Conservation (phyloP, 2,113 vertebrate species). For the Chlamydotis undulata region DNA sequence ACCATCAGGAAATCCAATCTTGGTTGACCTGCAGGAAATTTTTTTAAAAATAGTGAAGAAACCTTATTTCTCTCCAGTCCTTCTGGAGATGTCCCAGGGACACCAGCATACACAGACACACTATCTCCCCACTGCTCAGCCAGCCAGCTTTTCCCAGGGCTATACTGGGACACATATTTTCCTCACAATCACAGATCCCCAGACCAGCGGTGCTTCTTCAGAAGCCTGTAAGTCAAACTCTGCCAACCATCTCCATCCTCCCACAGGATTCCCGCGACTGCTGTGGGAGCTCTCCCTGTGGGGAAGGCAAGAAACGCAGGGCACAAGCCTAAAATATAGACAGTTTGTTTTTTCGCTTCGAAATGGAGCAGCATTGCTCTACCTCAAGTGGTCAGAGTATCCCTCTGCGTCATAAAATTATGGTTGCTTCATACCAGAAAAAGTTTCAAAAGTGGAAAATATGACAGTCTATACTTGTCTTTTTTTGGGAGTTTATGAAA, state of each 20-base stretch:
- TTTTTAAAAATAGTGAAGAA: background rate
- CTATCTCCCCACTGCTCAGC: background rate
- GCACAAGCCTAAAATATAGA: background rate
- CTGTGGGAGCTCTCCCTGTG: background rate
- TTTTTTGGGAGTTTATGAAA: background rate
- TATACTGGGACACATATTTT: background rate
- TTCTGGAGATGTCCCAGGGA: background rate
- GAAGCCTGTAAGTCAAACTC: background rate
- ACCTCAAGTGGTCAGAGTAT: background rate
- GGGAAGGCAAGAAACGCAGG: background rate
- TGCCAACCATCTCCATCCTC: constrained; percentile 22
- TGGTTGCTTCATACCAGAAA: background rate
- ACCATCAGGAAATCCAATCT: background rate
- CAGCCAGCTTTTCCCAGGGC: background rate
- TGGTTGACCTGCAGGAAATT: background rate
- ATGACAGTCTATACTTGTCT: background rate
- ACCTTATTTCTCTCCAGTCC: background rate
- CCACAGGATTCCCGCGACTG: background rate
- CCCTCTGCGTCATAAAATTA: background rate
- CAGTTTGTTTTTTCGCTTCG: background rate
- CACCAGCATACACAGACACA: rapidly evolving
- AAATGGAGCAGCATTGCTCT: background rate
- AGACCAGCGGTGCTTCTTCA: background rate
- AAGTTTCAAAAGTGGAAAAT: background rate
- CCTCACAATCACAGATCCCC: background rate